A percentile compares a stretch with the other conserved stretches of the same genome.
These are phyloP conservation scores for Sphaerophoria taeniata DNA, from an alignment of 2,888 invertebrate genomes.

Conservation along the genomic window DNA sequence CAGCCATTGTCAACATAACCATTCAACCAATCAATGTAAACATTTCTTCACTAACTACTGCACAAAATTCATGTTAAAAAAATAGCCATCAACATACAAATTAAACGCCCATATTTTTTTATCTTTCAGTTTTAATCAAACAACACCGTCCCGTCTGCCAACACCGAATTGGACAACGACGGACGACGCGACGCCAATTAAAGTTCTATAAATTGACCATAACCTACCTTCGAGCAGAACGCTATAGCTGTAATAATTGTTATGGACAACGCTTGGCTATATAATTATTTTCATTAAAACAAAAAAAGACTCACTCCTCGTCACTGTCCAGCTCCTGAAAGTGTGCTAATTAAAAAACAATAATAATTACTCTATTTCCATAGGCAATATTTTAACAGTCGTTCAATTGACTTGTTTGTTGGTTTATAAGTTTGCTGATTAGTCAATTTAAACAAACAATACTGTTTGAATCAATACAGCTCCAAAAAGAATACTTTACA, in stretches of 20 bases:
- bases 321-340: constrained; percentile 28
- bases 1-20: constrained; percentile 46
- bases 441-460: no score
- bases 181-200: no score
- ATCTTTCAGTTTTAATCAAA: constrained; percentile 52
- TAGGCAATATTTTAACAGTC: constrained; percentile 1
- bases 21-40: constrained; percentile 45
- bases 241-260: background rate
- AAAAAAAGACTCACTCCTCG: background rate
- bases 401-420: no score
- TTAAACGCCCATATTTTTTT: constrained; percentile 37
- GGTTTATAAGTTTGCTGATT: no score
- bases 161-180: no score
- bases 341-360: constrained; percentile 63
- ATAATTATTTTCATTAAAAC: background rate
- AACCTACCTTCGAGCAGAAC: background rate
- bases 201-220: no score
- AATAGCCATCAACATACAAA: constrained; percentile 21
- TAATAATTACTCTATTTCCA: constrained; percentile 46
- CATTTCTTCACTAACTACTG: constrained; percentile 27
- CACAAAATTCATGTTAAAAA: background rate
- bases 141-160: background rate
- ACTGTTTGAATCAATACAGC: no score
- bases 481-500: constrained; percentile 4
- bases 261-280: background rate